Conservation (phyloP, 1,140 invertebrate species). For the Solen grandis region DNA sequence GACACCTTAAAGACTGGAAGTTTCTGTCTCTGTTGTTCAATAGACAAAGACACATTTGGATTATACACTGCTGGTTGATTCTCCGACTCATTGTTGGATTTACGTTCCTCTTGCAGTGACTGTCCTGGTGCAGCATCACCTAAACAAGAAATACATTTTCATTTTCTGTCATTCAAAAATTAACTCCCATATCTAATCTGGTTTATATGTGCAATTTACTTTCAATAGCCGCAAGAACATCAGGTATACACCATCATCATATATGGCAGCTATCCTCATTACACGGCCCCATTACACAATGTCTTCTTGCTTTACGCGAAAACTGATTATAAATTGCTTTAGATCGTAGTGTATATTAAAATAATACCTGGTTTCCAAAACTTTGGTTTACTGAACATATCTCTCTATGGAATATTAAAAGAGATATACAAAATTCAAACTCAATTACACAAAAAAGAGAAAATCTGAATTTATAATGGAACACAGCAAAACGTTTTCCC, state of each 20-base stretch:
- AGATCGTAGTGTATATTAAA: not conserved
- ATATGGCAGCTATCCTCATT: too few relatives aligned
- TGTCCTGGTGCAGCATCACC: constrained; percentile 67
- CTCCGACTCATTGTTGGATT: constrained; percentile 52
- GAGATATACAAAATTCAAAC: too few relatives aligned
- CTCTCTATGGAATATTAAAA: too few relatives aligned
- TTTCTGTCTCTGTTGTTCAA: constrained; percentile 89
- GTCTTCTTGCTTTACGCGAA: too few relatives aligned
- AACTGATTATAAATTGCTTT: not conserved
- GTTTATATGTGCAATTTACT: not conserved
- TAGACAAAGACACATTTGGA: constrained; percentile 89
- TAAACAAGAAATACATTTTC: constrained; percentile 28
- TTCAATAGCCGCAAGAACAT: too few relatives aligned
- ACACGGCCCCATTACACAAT: too few relatives aligned
- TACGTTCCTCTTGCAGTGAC: constrained; percentile 65
- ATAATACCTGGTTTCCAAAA: constrained; percentile 61
- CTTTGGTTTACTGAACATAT: constrained; percentile 49
- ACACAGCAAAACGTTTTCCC: too few relatives aligned
- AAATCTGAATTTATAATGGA: too few relatives aligned
- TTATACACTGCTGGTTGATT: constrained; percentile 80
- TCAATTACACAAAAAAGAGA: too few relatives aligned
- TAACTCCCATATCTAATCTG: not conserved
- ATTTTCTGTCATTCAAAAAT: constrained; percentile 6
- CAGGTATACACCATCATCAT: too few relatives aligned
- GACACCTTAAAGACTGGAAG: constrained; percentile 86